Evolutionary conservation across 2,888 invertebrate species (phyloP), one percentile per base, ranked within the genome.

Genomic region (Tetranychus truncatus): DNA sequence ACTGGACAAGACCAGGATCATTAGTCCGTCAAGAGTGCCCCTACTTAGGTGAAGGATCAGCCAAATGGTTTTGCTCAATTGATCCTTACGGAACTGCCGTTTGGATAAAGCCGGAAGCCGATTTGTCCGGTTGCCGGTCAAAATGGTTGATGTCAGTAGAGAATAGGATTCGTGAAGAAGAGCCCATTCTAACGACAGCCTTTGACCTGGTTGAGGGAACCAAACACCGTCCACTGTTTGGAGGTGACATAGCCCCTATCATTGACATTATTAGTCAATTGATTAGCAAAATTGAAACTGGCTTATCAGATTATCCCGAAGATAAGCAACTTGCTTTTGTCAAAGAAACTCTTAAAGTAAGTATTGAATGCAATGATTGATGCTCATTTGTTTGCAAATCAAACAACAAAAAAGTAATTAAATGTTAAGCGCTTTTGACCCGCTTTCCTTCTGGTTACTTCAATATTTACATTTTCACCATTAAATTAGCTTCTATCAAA

Each of bases 11-110:
- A 55, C 88, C 88, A 0, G 91, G 91, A 66, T 88, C 89, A 73
- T 88, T 82, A 65, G 89, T 89, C 11, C 89, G 90, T 0, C 91
- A 91, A 80, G 89, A 91, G 0, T 95, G 95, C 83, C 95, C 94
- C 0, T 91, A 90, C 11, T 92, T 92, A 7, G 91, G 92, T 5
- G 90, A 89, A 21, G 81, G 81, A 80, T 74, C 75, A 55, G 77
- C 77, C 7, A 74, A 75, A 1, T 81, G 81, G 81, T 76, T 76
- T 21, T 82, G 82, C 78, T 79, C 80, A 44, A 74, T 72, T 20
- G 71, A 71, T 21, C 55, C 66, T 24, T 75, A 69, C 8, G 72
- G 44, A 20, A 20, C 44, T 7, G 75, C 73, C 18, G 66, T 55
- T 15, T 77, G 77, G 77, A 45, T 65, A 15, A 73, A 74, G 44